Conservation (phyloP, 2,113 vertebrate genomes). For the Galemys pyrenaicus region DNA sequence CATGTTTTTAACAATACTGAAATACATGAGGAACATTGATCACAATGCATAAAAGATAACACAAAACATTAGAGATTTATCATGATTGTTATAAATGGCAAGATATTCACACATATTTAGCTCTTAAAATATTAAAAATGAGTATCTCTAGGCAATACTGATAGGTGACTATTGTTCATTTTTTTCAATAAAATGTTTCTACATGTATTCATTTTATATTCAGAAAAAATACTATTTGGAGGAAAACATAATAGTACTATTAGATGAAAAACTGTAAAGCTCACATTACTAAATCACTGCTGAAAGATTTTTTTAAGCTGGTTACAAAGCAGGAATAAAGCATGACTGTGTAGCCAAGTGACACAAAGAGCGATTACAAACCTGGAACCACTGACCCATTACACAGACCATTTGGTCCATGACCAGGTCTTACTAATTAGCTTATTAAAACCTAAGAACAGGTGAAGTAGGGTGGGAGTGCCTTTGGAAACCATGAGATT, state of each 20-base stretch:
- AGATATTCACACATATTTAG: neutral
- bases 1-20: conserved; percentile 9
- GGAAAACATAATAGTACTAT: neutral
- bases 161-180: neutral
- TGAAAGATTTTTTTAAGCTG: neutral
- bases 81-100: neutral
- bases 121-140: conserved; percentile 31
- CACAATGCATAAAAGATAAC: neutral
- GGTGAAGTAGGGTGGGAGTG: neutral
- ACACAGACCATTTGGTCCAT: neutral
- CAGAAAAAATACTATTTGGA: conserved; percentile 6
- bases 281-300: neutral
- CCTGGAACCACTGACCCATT: conserved; percentile 22
- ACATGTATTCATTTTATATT: neutral
- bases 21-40: neutral
- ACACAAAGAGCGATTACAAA: neutral
- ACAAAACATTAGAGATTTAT: neutral
- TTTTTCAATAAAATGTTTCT: neutral
- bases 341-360: neutral
- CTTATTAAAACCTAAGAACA: neutral
- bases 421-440: neutral
- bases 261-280: conserved; percentile 18
- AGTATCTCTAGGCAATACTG: neutral
- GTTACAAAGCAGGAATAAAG: neutral
- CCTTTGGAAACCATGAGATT: neutral